Evolutionary conservation across 2,888 invertebrate genomes (phyloP).

Genomic region (Chymomyza caudatula): DNA sequence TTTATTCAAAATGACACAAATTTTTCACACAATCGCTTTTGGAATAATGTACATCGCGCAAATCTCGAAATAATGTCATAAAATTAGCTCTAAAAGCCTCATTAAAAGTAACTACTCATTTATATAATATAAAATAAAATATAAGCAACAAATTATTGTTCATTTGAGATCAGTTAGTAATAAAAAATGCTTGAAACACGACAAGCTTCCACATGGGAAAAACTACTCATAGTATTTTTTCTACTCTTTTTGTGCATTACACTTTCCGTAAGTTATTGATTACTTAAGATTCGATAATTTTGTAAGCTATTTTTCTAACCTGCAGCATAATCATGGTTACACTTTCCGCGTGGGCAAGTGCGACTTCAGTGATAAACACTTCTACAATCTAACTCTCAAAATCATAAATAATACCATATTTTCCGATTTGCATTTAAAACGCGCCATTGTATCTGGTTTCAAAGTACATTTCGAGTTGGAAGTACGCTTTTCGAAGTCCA

Average conservation of each 20-base stretch:
- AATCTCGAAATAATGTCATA: background rate
- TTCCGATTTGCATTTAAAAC: slow-evolving; percentile 32
- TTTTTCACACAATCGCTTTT: background rate
- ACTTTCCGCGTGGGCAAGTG: background rate
- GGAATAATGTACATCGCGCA: background rate
- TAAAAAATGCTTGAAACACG: background rate
- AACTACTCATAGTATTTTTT: background rate
- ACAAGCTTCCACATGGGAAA: background rate
- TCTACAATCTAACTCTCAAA: slow-evolving; percentile 39
- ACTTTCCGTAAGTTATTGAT: background rate
- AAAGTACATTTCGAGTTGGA: slow-evolving; percentile 40
- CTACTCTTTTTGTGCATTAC: background rate
- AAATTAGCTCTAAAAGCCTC: background rate
- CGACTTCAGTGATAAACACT: slow-evolving; percentile 22
- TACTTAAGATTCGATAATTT: no score
- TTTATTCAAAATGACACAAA: background rate
- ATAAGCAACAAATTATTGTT: background rate
- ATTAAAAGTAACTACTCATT: background rate
- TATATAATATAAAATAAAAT: background rate
- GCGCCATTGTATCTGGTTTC: slow-evolving; percentile 30
- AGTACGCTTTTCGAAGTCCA: slow-evolving; percentile 37
- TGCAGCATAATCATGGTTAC: background rate
- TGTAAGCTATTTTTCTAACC: background rate
- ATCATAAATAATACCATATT: slow-evolving; percentile 28
- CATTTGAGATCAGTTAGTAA: background rate